A percentile compares a stretch with the other conserved stretches of the same genome.
phyloP scores from a whole-genome alignment of 2,888 invertebrate species.

The Lasioglossum zephyrum region DNA sequence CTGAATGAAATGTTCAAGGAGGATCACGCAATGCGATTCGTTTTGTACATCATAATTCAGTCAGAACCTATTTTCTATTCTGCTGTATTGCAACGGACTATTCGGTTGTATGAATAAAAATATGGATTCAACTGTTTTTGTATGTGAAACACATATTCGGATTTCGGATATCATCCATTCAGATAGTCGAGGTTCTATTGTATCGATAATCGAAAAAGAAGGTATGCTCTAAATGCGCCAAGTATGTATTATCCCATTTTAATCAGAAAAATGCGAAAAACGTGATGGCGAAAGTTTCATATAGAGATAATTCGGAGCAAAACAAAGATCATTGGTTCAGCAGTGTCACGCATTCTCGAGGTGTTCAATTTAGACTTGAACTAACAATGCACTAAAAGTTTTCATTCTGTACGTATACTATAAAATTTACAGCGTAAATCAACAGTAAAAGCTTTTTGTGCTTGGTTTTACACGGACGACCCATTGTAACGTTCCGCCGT shows the following conservation, averaged over 20 bases:
- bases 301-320: background rate
- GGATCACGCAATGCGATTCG: background rate
- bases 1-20: background rate
- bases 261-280: too few relatives aligned
- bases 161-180: too few relatives aligned
- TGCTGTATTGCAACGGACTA: background rate
- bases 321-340: background rate
- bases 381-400: background rate
- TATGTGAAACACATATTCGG: too few relatives aligned
- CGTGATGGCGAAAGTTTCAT: too few relatives aligned
- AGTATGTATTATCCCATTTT: too few relatives aligned
- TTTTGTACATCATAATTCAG: background rate
- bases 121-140: too few relatives aligned
- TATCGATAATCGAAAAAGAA: too few relatives aligned
- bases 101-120: too few relatives aligned
- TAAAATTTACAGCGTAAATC: background rate
- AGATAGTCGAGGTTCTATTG: too few relatives aligned
- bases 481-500: background rate
- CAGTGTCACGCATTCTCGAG: too few relatives aligned
- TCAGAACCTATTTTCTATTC: background rate
- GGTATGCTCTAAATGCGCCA: too few relatives aligned
- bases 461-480: background rate
- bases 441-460: background rate
- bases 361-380: background rate
- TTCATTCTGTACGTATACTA: background rate